These are phyloP conservation scores for Pseudocheirus occidentalis DNA, from an alignment of 2,797 vertebrate species.

Conservation along the genomic window DNA sequence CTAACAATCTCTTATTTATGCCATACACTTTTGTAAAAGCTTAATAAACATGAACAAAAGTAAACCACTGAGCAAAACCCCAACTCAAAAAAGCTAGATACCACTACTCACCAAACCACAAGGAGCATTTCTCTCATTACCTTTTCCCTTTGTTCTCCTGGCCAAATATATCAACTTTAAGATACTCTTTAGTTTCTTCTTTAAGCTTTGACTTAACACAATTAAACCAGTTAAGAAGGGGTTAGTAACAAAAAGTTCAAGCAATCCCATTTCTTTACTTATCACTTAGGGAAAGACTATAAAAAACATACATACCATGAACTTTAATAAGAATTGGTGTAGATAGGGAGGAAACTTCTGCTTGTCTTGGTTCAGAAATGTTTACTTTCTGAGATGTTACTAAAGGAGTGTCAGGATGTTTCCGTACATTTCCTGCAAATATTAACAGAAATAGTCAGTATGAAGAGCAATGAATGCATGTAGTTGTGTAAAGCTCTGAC, in stretches of 20 bases:
- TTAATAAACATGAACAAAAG: not conserved
- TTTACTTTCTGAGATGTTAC: conserved; percentile 29
- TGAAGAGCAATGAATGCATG: not conserved
- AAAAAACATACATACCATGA: conserved; percentile 70
- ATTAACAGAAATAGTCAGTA: not conserved
- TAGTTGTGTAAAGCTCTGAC: not conserved
- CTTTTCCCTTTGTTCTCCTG: not conserved
- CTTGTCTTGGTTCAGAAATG: conserved; percentile 38
- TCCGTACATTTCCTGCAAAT: conserved; percentile 81
- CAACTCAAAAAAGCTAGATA: not conserved
- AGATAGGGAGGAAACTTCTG: not conserved
- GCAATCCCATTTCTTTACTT: not conserved
- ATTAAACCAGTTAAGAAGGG: not conserved
- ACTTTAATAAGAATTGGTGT: conserved; percentile 75
- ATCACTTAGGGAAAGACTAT: not conserved
- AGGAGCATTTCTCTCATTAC: not conserved
- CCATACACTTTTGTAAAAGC: no score
- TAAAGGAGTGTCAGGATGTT: conserved; percentile 70
- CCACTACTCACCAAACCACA: not conserved
- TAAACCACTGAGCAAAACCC: not conserved
- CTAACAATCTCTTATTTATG: not conserved
- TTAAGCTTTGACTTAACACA: not conserved
- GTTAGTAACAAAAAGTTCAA: not conserved
- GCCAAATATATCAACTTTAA: not conserved
- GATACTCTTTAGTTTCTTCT: not conserved